These are phyloP conservation scores for Branchinecta lynchi DNA, from an alignment of 1,140 invertebrate species.

Conservation along the genomic window DNA sequence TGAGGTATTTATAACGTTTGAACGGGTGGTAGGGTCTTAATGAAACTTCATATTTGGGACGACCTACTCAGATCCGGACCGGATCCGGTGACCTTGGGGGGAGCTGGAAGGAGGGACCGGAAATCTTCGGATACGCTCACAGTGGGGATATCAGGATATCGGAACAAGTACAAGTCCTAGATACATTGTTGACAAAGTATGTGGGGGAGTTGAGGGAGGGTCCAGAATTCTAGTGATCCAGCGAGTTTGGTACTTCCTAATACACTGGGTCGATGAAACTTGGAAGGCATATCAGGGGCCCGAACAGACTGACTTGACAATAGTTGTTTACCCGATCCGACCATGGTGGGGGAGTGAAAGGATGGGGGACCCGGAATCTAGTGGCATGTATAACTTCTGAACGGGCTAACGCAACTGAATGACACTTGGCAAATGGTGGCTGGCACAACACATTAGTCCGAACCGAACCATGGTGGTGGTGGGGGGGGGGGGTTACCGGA, in stretches of 20 bases:
- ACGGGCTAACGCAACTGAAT: not conserved
- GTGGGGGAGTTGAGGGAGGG: not conserved
- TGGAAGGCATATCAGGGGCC: not conserved
- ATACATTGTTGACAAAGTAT: not conserved
- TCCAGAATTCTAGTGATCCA: too few relatives aligned
- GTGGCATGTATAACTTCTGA: not conserved
- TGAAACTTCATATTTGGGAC: slow-evolving; percentile 1
- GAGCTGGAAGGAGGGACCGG: slow-evolving; percentile 1
- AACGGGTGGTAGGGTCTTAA: slow-evolving; percentile 4
- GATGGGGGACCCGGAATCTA: not conserved
- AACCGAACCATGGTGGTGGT: too few relatives aligned
- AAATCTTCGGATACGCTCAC: slow-evolving; percentile 1
- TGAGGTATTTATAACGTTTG: not conserved
- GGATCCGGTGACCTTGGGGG: not conserved
- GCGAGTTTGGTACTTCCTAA: slow-evolving; percentile 4
- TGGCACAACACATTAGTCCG: too few relatives aligned
- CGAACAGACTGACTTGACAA: slow-evolving; percentile 4
- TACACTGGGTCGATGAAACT: not conserved
- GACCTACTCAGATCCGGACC: not conserved
- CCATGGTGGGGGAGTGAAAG: not conserved
- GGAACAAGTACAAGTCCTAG: not conserved
- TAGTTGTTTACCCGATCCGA: not conserved
- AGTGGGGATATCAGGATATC: too few relatives aligned
- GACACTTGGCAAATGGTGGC: not conserved
- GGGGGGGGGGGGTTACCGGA: too few relatives aligned